Evolutionary conservation across 2,888 invertebrate species (phyloP).

Genomic region (Eupithecia subumbrata): DNA sequence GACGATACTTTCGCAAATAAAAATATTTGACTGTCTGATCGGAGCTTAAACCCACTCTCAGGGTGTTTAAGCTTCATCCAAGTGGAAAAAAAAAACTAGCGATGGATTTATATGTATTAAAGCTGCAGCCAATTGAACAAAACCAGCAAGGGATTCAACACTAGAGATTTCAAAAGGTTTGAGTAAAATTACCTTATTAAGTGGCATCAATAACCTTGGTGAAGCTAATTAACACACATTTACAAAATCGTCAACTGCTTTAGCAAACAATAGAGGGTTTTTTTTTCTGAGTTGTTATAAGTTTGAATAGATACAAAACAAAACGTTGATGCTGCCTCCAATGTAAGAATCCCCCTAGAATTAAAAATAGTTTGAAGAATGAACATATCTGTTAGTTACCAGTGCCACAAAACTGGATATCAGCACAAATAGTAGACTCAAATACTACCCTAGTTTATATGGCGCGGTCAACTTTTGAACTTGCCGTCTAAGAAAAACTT

Average conservation of each 20-base stretch:
- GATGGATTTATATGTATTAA: background rate
- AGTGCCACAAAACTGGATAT: slow-evolving; percentile 65
- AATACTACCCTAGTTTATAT: slow-evolving; percentile 46
- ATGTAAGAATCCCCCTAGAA: background rate
- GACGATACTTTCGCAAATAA: too few species aligned
- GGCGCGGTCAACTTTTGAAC: background rate
- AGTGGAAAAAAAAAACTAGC: background rate
- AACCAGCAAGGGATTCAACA: background rate
- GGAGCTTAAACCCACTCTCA: too few species aligned
- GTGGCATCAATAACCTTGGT: background rate
- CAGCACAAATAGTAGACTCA: slow-evolving; percentile 80
- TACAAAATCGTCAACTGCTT: background rate
- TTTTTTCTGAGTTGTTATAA: background rate
- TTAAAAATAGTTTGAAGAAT: slow-evolving; percentile 68
- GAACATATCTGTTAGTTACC: slow-evolving; percentile 75
- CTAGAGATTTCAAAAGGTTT: background rate
- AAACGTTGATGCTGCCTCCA: background rate
- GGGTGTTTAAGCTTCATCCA: too few species aligned
- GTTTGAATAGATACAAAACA: background rate
- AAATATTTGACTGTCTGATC: too few species aligned
- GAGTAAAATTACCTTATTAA: background rate
- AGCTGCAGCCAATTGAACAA: background rate
- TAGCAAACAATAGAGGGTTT: background rate
- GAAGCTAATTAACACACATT: background rate
- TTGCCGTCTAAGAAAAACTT: background rate